Conservation (phyloP, 2,113 vertebrate genomes). For the Periophthalmodon schlosseri region DNA sequence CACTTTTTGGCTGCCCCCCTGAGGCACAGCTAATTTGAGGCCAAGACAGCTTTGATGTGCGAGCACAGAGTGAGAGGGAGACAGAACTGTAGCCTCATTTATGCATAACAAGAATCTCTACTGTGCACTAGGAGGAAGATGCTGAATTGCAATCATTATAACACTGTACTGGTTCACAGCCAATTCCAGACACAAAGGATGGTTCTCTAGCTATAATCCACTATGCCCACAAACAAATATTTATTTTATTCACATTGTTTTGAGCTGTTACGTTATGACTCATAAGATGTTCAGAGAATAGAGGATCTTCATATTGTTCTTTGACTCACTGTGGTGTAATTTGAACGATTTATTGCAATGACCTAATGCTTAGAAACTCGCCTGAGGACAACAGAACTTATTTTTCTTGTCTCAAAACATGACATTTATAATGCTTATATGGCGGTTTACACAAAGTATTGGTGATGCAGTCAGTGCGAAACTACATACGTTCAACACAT, state of each 20-base stretch:
- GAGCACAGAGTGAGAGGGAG: background rate
- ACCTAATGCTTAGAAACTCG: background rate
- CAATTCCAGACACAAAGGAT: background rate
- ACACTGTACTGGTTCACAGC: background rate
- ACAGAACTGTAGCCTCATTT: slow-evolving; percentile 8
- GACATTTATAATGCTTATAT: too few species aligned
- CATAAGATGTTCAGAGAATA: background rate
- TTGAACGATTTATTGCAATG: background rate
- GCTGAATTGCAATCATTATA: background rate
- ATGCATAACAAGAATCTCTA: slow-evolving; percentile 8
- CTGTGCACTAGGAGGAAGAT: background rate
- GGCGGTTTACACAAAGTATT: background rate
- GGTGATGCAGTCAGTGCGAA: background rate
- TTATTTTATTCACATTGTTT: background rate
- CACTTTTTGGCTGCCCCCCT: slow-evolving; percentile 18
- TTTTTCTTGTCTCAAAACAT: background rate
- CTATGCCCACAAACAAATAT: background rate
- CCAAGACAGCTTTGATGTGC: slow-evolving; percentile 25
- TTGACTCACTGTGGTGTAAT: background rate
- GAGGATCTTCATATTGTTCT: background rate
- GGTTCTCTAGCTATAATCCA: background rate
- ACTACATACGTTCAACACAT: too few species aligned
- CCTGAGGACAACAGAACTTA: background rate
- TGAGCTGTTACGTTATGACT: background rate
- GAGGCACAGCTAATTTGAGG: slow-evolving; percentile 23